Conservation (phyloP, 2,113 vertebrate species). For the Notarius lentiginosus region DNA sequence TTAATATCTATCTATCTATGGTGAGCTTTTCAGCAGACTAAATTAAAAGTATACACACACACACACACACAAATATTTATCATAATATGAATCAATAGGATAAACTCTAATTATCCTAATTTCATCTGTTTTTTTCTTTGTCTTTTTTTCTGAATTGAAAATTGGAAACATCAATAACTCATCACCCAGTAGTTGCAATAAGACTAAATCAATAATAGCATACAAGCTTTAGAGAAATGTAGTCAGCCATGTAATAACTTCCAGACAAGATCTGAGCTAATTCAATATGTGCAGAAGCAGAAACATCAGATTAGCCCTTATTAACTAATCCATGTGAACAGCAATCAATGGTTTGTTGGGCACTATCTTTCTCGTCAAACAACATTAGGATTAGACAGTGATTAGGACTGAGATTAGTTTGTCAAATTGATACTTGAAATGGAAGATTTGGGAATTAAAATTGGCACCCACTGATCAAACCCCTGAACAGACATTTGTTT, state of each 20-base stretch:
- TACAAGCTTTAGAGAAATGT: conserved; percentile 49
- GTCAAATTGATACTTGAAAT: not conserved
- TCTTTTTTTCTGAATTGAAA: conserved; percentile 36
- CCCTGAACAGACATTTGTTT: not conserved
- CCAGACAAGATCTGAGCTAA: conserved; percentile 51
- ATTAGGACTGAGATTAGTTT: conserved; percentile 12
- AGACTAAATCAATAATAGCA: conserved; percentile 54
- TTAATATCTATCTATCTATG: not conserved
- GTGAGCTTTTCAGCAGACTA: not conserved
- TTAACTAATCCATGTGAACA: conserved; percentile 46
- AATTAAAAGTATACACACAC: not conserved
- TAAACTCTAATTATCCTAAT: conserved; percentile 15
- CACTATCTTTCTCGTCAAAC: conserved; percentile 31
- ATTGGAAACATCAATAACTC: conserved; percentile 47
- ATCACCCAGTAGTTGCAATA: conserved; percentile 38
- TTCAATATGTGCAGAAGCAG: conserved; percentile 54
- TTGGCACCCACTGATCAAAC: not conserved
- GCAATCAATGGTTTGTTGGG: conserved; percentile 11
- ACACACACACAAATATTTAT: not conserved
- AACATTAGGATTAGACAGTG: conserved; percentile 27
- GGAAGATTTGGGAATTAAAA: not conserved
- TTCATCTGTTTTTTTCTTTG: conserved; percentile 24
- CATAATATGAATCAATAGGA: not conserved
- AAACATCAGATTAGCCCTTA: conserved; percentile 43
- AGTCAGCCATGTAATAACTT: conserved; percentile 52